phyloP scores from a whole-genome alignment of 2,888 invertebrate species.

The Argyresthia goedartella region DNA sequence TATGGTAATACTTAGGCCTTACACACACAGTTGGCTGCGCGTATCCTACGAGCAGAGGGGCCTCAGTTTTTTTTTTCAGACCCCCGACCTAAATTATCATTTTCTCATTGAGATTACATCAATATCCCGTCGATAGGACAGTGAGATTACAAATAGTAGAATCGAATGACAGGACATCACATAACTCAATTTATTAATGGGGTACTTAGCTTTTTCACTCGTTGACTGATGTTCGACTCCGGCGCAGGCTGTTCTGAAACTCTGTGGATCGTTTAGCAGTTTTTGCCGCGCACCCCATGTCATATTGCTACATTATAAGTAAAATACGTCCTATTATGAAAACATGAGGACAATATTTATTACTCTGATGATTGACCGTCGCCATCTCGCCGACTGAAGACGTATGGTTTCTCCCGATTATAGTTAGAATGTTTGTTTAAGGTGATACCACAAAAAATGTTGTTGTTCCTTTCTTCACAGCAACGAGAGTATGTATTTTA shows the following conservation, averaged over 20 bases:
- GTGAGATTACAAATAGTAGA: too few species aligned
- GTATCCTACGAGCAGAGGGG: too few species aligned
- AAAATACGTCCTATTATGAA: constrained; percentile 2
- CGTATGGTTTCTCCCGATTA: neutral
- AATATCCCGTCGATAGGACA: too few species aligned
- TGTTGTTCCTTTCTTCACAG: too few species aligned
- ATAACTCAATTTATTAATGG: neutral
- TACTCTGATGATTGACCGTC: constrained; percentile 2
- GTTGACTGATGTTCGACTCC: neutral
- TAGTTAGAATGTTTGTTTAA: too few species aligned
- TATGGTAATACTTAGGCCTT: too few species aligned
- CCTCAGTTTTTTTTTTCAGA: too few species aligned
- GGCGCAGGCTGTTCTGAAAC: neutral
- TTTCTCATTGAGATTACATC: too few species aligned
- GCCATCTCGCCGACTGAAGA: neutral
- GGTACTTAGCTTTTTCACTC: neutral
- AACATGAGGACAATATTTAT: constrained; percentile 5
- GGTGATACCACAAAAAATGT: too few species aligned
- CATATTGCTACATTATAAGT: constrained; percentile 4
- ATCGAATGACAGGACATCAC: neutral
- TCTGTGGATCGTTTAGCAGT: neutral
- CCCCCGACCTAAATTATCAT: too few species aligned
- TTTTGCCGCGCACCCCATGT: neutral
- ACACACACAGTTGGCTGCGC: too few species aligned
- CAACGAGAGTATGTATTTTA: too few species aligned